phyloP scores from a whole-genome alignment of 2,113 vertebrate genomes.

The Rhinolophus ferrumequinum region DNA sequence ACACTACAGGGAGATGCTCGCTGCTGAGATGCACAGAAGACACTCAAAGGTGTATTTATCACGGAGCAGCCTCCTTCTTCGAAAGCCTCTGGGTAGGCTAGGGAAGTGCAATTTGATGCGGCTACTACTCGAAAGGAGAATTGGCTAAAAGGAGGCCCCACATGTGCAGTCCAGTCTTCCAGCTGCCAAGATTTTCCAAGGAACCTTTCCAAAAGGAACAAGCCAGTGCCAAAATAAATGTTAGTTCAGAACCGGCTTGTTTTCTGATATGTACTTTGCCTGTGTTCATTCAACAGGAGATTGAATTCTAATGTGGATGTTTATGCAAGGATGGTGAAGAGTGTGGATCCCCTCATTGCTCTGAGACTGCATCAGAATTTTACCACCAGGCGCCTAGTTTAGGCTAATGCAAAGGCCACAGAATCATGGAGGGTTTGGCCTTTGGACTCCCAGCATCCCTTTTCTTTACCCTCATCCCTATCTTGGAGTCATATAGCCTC shows the following conservation, averaged over 20 bases:
- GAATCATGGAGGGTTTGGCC: not conserved
- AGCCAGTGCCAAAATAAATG: not conserved
- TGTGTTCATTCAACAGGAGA: not conserved
- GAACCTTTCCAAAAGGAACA: not conserved
- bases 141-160: not conserved
- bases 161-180: not conserved
- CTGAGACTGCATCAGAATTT: not conserved
- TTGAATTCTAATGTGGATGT: not conserved
- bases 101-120: not conserved
- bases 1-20: fast-evolving
- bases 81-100: not conserved
- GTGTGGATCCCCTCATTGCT: not conserved
- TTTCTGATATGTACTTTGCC: not conserved
- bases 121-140: not conserved
- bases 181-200: conserved; percentile 43
- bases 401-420: not conserved
- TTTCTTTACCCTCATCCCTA: not conserved
- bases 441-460: not conserved
- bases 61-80: not conserved
- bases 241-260: not conserved
- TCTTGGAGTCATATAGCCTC: not conserved
- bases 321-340: not conserved
- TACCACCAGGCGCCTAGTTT: not conserved
- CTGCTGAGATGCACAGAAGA: not conserved
- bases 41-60: not conserved